Evolutionary conservation across 2,113 vertebrate species (phyloP).

Genomic region (Nyctereutes procyonoides): DNA sequence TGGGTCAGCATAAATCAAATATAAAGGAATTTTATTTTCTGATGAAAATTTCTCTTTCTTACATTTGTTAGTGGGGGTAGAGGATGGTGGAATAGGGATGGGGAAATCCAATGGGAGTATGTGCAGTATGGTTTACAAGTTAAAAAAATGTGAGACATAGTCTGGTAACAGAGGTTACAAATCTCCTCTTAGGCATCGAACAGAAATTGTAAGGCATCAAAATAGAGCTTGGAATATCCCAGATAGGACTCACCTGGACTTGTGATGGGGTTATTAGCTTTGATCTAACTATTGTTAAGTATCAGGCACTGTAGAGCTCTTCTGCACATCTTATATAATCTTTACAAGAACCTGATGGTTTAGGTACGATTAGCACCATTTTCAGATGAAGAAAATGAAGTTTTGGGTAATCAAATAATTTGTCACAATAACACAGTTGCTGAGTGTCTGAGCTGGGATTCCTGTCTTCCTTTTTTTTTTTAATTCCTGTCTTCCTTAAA

Average conservation of each 20-base stretch:
- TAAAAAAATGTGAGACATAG: neutral
- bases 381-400: slow-evolving; percentile 43
- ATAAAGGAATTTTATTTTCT: slow-evolving; percentile 15
- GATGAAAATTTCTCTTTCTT: neutral
- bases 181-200: neutral
- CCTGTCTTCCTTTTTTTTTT: neutral
- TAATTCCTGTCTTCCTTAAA: neutral
- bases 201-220: neutral
- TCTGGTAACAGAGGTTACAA: neutral
- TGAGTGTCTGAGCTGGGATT: neutral
- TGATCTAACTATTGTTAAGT: neutral
- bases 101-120: neutral
- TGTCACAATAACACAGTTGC: neutral
- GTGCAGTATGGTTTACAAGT: neutral
- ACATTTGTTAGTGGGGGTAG: neutral
- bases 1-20: slow-evolving; percentile 57
- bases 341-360: neutral
- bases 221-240: neutral
- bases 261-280: neutral
- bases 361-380: neutral
- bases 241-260: neutral
- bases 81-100: neutral
- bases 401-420: neutral
- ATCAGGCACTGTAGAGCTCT: neutral
- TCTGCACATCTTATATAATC: neutral